These are phyloP conservation scores for Bubo blakistoni DNA, from an alignment of 2,113 vertebrate species.

Conservation along the genomic window DNA sequence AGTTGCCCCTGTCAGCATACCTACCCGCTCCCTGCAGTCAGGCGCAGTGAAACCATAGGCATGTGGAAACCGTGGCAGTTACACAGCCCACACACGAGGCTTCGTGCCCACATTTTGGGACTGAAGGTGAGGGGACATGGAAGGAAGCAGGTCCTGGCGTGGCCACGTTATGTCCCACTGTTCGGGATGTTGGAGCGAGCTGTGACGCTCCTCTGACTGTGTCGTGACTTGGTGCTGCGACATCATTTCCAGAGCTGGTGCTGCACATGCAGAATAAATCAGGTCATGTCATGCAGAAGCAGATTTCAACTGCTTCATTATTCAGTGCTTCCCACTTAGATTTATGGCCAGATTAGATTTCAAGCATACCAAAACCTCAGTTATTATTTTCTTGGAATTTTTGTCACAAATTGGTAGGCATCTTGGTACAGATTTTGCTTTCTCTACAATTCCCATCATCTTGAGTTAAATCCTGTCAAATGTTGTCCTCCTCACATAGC, in stretches of 20 bases:
- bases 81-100: fast-evolving
- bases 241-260: neutral
- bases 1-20: neutral
- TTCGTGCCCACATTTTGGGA: neutral
- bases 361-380: neutral
- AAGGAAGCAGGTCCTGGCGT: neutral
- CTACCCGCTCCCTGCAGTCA: neutral
- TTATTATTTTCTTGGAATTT: neutral
- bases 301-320: neutral
- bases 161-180: fast-evolving
- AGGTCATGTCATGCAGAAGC: neutral
- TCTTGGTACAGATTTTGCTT: neutral
- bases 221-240: fast-evolving
- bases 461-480: neutral
- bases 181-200: fast-evolving
- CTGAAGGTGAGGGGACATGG: neutral
- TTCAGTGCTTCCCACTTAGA: neutral
- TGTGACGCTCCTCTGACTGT: neutral
- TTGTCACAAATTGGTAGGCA: neutral
- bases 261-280: neutral
- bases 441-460: neutral
- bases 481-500: fast-evolving
- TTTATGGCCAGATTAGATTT: neutral
- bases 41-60: neutral
- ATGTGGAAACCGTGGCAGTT: neutral